phyloP scores from a whole-genome alignment of 2,888 invertebrate genomes.

The Scaptodrosophila latifasciaeformis region DNA sequence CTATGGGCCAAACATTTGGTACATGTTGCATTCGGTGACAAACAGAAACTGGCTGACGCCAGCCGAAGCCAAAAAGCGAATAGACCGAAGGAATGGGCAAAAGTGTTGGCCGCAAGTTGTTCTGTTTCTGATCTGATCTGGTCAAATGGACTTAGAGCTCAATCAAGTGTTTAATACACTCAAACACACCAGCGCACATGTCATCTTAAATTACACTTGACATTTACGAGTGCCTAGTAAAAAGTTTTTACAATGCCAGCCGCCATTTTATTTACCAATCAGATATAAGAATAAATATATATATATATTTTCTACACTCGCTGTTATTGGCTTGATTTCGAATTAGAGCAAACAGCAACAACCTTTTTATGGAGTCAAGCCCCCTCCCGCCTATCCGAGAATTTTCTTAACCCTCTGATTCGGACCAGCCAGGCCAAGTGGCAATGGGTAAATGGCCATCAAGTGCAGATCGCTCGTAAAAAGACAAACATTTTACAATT shows the following conservation, averaged over 20 bases:
- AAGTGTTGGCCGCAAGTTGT: slow-evolving; percentile 49
- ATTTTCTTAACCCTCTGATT: slow-evolving; percentile 11
- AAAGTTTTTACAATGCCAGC: slow-evolving; percentile 69
- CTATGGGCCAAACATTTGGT: slow-evolving; percentile 41
- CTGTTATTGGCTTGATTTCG: slow-evolving; percentile 36
- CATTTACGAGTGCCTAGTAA: slow-evolving; percentile 70
- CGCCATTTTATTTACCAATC: slow-evolving; percentile 62
- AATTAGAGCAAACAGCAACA: slow-evolving; percentile 26
- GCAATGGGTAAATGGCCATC: slow-evolving; percentile 54
- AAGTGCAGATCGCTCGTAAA: slow-evolving; percentile 62
- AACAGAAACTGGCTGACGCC: slow-evolving; percentile 19
- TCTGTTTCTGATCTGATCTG: too few species aligned
- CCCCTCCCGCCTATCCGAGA: too few species aligned
- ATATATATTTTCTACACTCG: too few species aligned
- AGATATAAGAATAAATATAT: too few species aligned
- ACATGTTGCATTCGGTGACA: slow-evolving; percentile 63
- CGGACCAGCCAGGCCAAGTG: slow-evolving; percentile 1
- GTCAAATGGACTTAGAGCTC: slow-evolving; percentile 42
- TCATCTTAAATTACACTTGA: slow-evolving; percentile 67
- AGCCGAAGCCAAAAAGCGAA: slow-evolving; percentile 4
- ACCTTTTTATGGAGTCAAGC: too few species aligned
- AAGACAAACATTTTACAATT: slow-evolving; percentile 66
- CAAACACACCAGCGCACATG: slow-evolving; percentile 16
- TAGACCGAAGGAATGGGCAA: slow-evolving; percentile 35
- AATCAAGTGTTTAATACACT: slow-evolving; percentile 50